phyloP scores from a whole-genome alignment of 2,113 vertebrate genomes.

The Sapayoa aenigma region DNA sequence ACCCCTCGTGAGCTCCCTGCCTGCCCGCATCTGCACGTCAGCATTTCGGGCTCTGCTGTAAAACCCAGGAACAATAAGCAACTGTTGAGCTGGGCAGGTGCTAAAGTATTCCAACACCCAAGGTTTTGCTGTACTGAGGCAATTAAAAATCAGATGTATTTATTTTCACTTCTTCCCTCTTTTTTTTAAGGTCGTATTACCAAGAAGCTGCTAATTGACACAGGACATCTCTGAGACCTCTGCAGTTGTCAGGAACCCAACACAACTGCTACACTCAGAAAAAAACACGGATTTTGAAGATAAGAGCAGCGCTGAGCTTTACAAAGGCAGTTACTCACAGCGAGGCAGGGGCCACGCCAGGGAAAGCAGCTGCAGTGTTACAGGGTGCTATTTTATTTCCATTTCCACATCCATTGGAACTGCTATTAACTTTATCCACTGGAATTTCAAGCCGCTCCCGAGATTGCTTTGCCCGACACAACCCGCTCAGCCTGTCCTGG shows the following conservation, averaged over 20 bases:
- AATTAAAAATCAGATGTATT: slow-evolving; percentile 37
- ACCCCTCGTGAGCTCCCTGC: background rate
- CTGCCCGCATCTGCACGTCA: background rate
- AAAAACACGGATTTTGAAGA: background rate
- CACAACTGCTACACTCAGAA: background rate
- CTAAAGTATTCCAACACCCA: slow-evolving; percentile 48
- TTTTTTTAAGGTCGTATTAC: background rate
- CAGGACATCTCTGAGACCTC: background rate
- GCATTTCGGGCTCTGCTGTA: background rate
- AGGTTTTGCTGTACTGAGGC: background rate
- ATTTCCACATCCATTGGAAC: slow-evolving; percentile 59
- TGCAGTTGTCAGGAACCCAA: background rate
- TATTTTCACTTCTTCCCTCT: background rate
- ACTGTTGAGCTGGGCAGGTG: slow-evolving; percentile 62
- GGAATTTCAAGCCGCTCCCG: slow-evolving; percentile 61
- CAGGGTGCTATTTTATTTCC: slow-evolving; percentile 57
- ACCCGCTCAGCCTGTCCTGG: slow-evolving; percentile 25
- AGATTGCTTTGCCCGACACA: background rate
- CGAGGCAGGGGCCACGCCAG: background rate
- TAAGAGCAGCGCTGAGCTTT: background rate
- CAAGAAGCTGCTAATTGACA: background rate
- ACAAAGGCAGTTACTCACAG: background rate
- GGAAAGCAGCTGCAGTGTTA: slow-evolving; percentile 54
- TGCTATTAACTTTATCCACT: slow-evolving; percentile 37
- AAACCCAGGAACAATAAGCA: slow-evolving; percentile 6